phyloP scores from a whole-genome alignment of 2,888 invertebrate species.

The Automeris io region DNA sequence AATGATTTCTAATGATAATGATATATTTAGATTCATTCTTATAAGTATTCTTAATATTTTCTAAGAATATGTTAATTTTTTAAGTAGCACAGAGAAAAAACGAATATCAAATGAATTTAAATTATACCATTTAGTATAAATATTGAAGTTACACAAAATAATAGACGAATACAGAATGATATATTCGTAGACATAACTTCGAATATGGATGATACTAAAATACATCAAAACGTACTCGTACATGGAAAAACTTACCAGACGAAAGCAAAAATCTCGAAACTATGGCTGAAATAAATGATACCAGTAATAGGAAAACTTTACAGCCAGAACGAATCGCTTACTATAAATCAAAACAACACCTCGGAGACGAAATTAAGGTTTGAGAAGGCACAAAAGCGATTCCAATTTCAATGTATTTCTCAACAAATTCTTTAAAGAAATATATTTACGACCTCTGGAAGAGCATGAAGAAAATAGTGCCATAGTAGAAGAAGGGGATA shows the following conservation, averaged over 20 bases:
- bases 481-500: constrained; percentile 9
- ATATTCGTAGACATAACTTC: too few relatives aligned
- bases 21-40: too few relatives aligned
- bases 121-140: too few relatives aligned
- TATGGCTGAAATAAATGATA: neutral
- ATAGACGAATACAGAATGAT: too few relatives aligned
- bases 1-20: too few relatives aligned
- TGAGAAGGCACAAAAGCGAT: neutral
- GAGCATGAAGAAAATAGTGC: neutral
- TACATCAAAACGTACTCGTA: neutral
- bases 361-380: neutral
- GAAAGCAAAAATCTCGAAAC: neutral
- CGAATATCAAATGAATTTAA: too few relatives aligned
- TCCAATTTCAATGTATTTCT: neutral
- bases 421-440: neutral
- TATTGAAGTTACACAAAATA: too few relatives aligned
- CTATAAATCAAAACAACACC: neutral
- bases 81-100: too few relatives aligned
- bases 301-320: constrained; percentile 2
- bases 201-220: too few relatives aligned
- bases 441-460: neutral
- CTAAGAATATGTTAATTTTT: too few relatives aligned
- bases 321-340: neutral
- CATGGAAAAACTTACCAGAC: neutral
- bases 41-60: too few relatives aligned